Percentiles rank a stretch among this genome's conserved stretches.
Conservation (phyloP, 2,888 invertebrate species). For the Caprella mutica region DNA sequence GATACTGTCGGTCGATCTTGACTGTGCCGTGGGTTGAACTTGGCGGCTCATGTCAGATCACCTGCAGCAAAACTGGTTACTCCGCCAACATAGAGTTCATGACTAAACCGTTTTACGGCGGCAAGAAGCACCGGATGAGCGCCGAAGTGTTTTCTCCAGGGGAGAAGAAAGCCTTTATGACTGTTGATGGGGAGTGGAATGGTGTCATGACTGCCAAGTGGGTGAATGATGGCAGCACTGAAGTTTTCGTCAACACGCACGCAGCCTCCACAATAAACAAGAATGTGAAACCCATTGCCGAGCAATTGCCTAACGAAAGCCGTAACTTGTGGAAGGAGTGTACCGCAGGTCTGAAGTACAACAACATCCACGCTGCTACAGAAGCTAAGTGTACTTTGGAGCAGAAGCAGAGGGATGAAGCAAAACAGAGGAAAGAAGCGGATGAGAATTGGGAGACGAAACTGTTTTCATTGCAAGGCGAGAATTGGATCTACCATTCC, state of each 20-base stretch:
- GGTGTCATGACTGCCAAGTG: slow-evolving; percentile 86
- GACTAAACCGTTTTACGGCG: slow-evolving; percentile 93
- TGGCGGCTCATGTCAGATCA: slow-evolving; percentile 80
- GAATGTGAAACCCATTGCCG: slow-evolving; percentile 68
- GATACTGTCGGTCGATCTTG: slow-evolving; percentile 93
- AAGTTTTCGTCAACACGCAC: slow-evolving; percentile 78
- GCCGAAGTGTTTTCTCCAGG: slow-evolving; percentile 62
- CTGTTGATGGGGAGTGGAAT: slow-evolving; percentile 93
- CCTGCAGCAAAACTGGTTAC: slow-evolving; percentile 87
- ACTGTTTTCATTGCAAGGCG: slow-evolving; percentile 59
- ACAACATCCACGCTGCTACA: slow-evolving; percentile 86
- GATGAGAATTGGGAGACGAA: slow-evolving; percentile 69
- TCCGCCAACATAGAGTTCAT: slow-evolving; percentile 85
- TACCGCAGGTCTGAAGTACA: slow-evolving; percentile 76
- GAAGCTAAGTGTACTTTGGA: slow-evolving; percentile 79
- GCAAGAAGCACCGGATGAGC: slow-evolving; percentile 77
- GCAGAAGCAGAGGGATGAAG: slow-evolving; percentile 88
- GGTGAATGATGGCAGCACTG: slow-evolving; percentile 52
- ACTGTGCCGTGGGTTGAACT: slow-evolving; percentile 98
- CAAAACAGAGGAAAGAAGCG: slow-evolving; percentile 63
- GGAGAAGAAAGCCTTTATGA: slow-evolving; percentile 80
- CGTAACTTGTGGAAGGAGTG: slow-evolving; percentile 94
- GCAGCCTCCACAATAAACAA: slow-evolving; percentile 74
- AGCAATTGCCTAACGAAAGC: slow-evolving; percentile 78
- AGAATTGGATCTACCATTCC: slow-evolving; percentile 47